A percentile compares a stretch with the other conserved stretches of the same genome.
These are phyloP conservation scores for Ceyx cyanopectus DNA, from an alignment of 2,113 vertebrate species.

Conservation along the genomic window DNA sequence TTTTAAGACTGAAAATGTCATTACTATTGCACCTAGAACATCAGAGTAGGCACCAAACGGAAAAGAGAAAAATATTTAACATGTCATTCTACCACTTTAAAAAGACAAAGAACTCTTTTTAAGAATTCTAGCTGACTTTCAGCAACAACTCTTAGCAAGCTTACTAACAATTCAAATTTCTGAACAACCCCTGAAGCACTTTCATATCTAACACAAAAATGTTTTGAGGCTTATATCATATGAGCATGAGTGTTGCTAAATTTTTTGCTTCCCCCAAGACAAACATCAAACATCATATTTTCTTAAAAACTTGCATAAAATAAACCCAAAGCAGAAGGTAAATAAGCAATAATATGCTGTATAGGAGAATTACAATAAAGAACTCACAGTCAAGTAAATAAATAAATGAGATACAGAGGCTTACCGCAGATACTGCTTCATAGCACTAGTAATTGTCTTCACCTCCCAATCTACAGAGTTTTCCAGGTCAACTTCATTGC, in stretches of 20 bases:
- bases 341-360: not conserved
- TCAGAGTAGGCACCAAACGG: not conserved
- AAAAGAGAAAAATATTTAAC: not conserved
- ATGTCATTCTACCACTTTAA: not conserved
- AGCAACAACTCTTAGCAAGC: not conserved
- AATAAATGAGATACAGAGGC: not conserved
- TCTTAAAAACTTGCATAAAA: not conserved
- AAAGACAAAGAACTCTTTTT: not conserved
- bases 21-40: not conserved
- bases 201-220: not conserved
- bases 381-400: not conserved
- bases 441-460: slow-evolving; percentile 94
- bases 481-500: slow-evolving; percentile 88
- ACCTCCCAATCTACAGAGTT: slow-evolving; percentile 91
- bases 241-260: not conserved
- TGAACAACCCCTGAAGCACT: not conserved
- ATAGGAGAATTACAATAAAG: not conserved
- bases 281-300: not conserved
- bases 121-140: not conserved
- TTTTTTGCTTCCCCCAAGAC: not conserved
- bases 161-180: not conserved
- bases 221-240: not conserved
- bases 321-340: not conserved
- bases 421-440: slow-evolving; percentile 95
- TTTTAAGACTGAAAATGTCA: not conserved